Evolutionary conservation across 2,113 vertebrate species (phyloP), one percentile per base, ranked within the genome.

Genomic region (Pagrus major): DNA sequence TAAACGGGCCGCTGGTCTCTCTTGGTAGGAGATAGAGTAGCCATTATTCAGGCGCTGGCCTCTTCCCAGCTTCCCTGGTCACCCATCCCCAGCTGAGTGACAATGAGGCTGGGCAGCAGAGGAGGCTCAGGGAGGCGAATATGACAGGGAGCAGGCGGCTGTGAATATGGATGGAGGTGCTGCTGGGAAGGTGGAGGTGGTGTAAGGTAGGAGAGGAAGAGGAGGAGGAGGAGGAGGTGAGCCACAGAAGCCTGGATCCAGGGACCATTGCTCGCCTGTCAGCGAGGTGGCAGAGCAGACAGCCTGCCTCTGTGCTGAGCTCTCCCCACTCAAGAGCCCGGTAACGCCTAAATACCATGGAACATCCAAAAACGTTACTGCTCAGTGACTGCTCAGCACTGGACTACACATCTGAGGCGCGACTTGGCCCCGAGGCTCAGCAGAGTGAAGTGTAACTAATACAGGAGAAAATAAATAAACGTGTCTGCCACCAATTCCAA

Each of bases 111-210:
- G 80, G 85, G 55, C 78, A 80, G 68, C 79, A 65, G 70, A 71
- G 71, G 54, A 78, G 71, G 55, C 72, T 86, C 80, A 75, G 80
- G 78, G 77, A 90, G 76, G 88, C 63, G 67, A 86, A 88, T 80
- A 87, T 89, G 87, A 91, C 88, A 89, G 79, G 64, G 33, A 86
- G 74, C 74, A 82, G 71, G 80, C 56, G 46, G 79, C 80, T 78
- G 75, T 85, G 86, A 91, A 92, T 93, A 90, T 91, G 86, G 86
- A 93, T 88, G 76, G 71, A 64, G 84, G 68, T 51, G 58, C 59
- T 67, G 51, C 59, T 71, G 52, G 27, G 51, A 47, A 66, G 46
- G 37, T 18, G 29, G 54, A 49, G 76, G 74, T 75, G 64, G 29
- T 46, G 56, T 86, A 72, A 76, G 79, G 49, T 35, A 27, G 39